Base-by-base conservation (phyloP, 2,113 vertebrate genomes). In the Nerophis lumbriciformis region DNA sequence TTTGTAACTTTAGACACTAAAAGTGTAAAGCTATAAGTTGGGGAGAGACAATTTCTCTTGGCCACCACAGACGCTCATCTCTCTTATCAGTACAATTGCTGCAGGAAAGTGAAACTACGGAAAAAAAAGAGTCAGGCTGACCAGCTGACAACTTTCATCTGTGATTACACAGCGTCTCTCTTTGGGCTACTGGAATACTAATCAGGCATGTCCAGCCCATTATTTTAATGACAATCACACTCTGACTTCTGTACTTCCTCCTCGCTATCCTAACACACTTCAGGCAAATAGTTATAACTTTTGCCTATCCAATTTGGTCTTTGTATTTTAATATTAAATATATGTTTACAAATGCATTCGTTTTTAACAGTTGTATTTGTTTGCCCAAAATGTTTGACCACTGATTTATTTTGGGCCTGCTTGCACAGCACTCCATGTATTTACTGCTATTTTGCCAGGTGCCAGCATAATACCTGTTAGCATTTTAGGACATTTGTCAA, bases 131-230 rank as follows among this genome's bases (percentile, higher is more conserved):
- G 74, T 71, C 61, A 72, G 71, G 74, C 78, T 82, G 79, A 78
- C 81, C 77, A 80, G 74, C 83, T 64, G 48, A 65, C 61, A 78
- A 67, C 82, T 85, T 85, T 84, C 78, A 85, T 84, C 78, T 85
- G 65, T 84, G 85, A 87, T 83, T 80, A 83, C 80, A 73, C 57
- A 71, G 70, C 69, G 61, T 66, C 68, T 72, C 75, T 80, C 81
- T 86, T 74, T 68, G 53, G 84, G 80, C 76, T 72, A 69, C 53
- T 28, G 8, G 79, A 71, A 81, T 85, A 82, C 76, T 82, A 79
- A 87, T 83, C 73, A 81, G 70, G 47, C 70, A 6, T 56, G 79
- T 69, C 63, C 61, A 76, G 65, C 61, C 59, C 72, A 71, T 57
- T 59, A 59, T 65, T 70, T 78, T 81, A 73, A 70, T 76, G 61